Conservation (phyloP, 1,140 invertebrate species). For the Drosophila orena region DNA sequence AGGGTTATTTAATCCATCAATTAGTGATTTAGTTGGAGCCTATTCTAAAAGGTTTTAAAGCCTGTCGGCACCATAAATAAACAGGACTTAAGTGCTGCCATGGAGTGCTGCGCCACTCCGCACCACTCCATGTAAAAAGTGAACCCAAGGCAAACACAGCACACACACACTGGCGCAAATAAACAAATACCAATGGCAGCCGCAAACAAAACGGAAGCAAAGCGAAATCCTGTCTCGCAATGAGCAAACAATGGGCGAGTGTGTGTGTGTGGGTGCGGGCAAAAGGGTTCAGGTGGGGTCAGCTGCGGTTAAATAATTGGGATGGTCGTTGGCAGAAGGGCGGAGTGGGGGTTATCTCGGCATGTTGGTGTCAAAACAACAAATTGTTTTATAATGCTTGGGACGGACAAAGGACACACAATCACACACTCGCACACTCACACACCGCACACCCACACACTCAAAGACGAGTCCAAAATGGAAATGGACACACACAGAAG, state of each 20-base stretch:
- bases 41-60: constrained; percentile 20
- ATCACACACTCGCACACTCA: constrained; percentile 7
- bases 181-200: constrained; percentile 44
- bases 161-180: constrained; percentile 23
- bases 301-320: constrained; percentile 45
- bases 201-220: constrained; percentile 60
- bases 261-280: constrained; percentile 12
- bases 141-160: constrained; percentile 48
- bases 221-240: constrained; percentile 57
- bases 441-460: background rate
- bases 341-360: background rate
- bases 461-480: constrained; percentile 34
- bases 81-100: constrained; percentile 36
- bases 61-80: constrained; percentile 28
- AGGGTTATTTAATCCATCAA: constrained; percentile 7
- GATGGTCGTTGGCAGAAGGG: background rate
- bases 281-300: constrained; percentile 61
- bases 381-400: constrained; percentile 65
- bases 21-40: background rate
- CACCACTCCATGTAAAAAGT: constrained; percentile 30
- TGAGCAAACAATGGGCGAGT: constrained; percentile 54
- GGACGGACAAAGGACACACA: constrained; percentile 50
- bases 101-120: constrained; percentile 5
- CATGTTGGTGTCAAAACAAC: constrained; percentile 60
- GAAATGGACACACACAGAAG: constrained; percentile 12